Percentiles rank a stretch among this genome's conserved stretches.
phyloP scores from a whole-genome alignment of 2,113 vertebrate genomes.

The Aphelocoma coerulescens region DNA sequence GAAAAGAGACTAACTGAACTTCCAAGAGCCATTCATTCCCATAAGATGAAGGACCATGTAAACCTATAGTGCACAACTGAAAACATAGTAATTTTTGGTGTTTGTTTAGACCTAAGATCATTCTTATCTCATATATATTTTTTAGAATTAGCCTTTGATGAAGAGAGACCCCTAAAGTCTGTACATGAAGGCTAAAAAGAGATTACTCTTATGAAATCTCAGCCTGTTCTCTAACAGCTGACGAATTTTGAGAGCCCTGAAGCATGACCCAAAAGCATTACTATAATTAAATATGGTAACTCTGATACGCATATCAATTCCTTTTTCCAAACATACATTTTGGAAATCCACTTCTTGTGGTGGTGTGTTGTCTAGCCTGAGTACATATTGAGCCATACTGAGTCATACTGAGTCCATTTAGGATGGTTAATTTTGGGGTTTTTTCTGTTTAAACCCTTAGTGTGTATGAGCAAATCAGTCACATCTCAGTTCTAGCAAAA shows the following conservation, averaged over 20 bases:
- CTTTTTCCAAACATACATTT: not conserved
- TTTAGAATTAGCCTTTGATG: not conserved
- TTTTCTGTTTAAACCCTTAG: not conserved
- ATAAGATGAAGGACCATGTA: not conserved
- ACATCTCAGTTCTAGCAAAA: not conserved
- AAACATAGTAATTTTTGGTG: not conserved
- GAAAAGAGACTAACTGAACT: not conserved
- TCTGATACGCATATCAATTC: conserved; percentile 32
- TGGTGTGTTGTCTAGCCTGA: not conserved
- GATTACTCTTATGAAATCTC: conserved; percentile 14
- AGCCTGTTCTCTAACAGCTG: not conserved
- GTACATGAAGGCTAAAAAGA: conserved; percentile 23
- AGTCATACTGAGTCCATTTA: not conserved
- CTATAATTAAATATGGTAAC: conserved; percentile 45
- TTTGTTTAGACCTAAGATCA: not conserved
- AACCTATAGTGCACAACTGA: not conserved
- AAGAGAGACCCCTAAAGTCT: not conserved
- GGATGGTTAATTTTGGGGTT: not conserved
- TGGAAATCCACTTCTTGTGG: not conserved
- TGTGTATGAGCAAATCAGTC: not conserved
- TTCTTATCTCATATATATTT: not conserved
- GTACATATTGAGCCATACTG: not conserved
- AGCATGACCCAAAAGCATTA: conserved; percentile 40
- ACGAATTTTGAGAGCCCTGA: conserved; percentile 30
- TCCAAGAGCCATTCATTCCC: not conserved